These are phyloP conservation scores for Mastigias papua DNA, from an alignment of 30 jellyfish, hydroid and myxozoan genomes.

Conservation along the genomic window DNA sequence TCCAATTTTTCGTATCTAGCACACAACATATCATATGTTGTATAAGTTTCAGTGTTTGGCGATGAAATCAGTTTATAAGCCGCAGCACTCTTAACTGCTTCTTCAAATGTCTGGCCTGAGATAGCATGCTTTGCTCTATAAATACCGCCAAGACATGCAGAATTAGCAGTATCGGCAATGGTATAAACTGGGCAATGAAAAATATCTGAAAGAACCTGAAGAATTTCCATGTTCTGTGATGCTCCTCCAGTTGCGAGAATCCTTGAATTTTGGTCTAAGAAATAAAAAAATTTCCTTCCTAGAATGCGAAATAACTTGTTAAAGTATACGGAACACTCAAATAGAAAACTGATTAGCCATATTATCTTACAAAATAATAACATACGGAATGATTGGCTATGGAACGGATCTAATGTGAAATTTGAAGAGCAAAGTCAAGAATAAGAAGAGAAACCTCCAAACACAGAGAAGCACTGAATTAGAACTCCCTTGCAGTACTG, in stretches of 20 bases:
- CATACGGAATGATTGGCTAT: too few relatives aligned
- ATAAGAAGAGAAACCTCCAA: too few relatives aligned
- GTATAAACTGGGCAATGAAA: conserved; percentile 79
- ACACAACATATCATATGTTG: conserved; percentile 19
- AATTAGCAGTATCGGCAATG: conserved; percentile 67
- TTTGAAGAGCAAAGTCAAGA: too few relatives aligned
- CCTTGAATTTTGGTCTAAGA: conserved; percentile 61
- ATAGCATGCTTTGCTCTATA: conserved; percentile 75
- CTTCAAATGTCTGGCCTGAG: not conserved
- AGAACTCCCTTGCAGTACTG: too few relatives aligned
- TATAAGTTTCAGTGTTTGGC: conserved; percentile 14
- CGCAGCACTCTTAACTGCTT: conserved; percentile 18
- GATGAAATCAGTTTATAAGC: conserved; percentile 33
- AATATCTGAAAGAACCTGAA: conserved; percentile 79
- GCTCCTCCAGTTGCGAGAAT: conserved; percentile 98
- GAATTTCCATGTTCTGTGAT: conserved; percentile 69
- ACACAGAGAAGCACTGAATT: too few relatives aligned
- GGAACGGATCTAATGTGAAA: too few relatives aligned
- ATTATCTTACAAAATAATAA: too few relatives aligned
- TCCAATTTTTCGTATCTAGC: conserved; percentile 48
- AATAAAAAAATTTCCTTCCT: not conserved
- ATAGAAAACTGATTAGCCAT: too few relatives aligned
- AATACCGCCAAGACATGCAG: conserved; percentile 91
- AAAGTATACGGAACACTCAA: too few relatives aligned
- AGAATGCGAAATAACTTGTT: too few relatives aligned